These are phyloP conservation scores for Mycalesis mineus DNA, from an alignment of 2,888 invertebrate genomes.

Conservation along the genomic window DNA sequence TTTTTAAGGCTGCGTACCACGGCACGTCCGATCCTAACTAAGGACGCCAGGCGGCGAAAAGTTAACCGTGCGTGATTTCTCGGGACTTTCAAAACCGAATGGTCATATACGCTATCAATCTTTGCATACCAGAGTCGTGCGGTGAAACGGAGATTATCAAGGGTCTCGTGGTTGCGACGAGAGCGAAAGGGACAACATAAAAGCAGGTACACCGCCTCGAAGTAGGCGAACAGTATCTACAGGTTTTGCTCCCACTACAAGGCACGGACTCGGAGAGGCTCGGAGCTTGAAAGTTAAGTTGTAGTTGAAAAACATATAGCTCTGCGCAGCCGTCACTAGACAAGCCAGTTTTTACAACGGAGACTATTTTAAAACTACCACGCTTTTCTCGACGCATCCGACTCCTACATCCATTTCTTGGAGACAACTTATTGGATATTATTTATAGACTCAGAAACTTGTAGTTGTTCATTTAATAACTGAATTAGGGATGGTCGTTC, in stretches of 20 bases:
- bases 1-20: constrained; percentile 38
- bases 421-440: neutral
- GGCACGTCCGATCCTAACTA: constrained; percentile 62
- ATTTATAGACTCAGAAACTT: neutral
- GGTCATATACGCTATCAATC: constrained; percentile 78
- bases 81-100: constrained; percentile 75
- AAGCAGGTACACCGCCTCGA: constrained; percentile 68
- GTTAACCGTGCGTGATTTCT: constrained; percentile 77
- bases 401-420: constrained; percentile 1
- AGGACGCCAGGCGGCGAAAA: constrained; percentile 77
- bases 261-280: constrained; percentile 65
- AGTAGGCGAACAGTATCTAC: constrained; percentile 73
- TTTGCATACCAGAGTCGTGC: constrained; percentile 77
- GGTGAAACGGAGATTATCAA: constrained; percentile 62
- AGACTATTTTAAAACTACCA: constrained; percentile 19
- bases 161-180: constrained; percentile 39
- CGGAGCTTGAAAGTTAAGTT: constrained; percentile 66
- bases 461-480: constrained; percentile 5
- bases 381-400: constrained; percentile 12
- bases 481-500: constrained; percentile 13
- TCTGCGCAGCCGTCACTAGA: constrained; percentile 46
- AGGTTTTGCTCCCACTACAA: constrained; percentile 78
- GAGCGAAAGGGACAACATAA: constrained; percentile 66
- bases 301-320: constrained; percentile 56
- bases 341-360: constrained; percentile 33